Conservation (phyloP, 2,797 vertebrate genomes). For the Myotis daubentonii region DNA sequence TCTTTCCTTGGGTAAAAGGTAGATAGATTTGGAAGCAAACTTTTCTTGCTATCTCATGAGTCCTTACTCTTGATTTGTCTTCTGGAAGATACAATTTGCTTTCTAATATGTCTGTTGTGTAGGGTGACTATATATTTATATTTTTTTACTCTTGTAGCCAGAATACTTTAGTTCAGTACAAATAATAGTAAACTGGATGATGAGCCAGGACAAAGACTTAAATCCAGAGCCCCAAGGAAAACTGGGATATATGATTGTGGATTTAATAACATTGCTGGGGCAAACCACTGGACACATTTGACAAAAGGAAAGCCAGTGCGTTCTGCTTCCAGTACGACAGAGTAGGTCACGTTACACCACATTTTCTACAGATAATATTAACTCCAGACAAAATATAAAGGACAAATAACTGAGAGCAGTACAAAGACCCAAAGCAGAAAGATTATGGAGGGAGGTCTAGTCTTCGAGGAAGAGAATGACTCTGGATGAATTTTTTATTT, state of each 20-base stretch:
- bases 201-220: not conserved
- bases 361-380: not conserved
- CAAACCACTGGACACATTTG: not conserved
- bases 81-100: conserved; percentile 47
- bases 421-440: not conserved
- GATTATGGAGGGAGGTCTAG: not conserved
- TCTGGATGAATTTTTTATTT: not conserved
- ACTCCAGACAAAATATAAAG: not conserved
- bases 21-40: conserved; percentile 33
- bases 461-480: not conserved
- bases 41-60: conserved; percentile 33
- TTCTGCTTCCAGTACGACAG: not conserved
- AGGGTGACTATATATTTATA: not conserved
- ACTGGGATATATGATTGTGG: not conserved
- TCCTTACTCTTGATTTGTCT: conserved; percentile 47
- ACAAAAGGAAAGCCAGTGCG: not conserved
- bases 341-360: not conserved
- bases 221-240: not conserved
- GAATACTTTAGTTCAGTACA: not conserved
- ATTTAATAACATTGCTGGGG: not conserved
- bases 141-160: not conserved
- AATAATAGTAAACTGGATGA: not conserved
- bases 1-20: conserved; percentile 58
- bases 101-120: not conserved
- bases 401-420: not conserved